A percentile compares a stretch with the other conserved stretches of the same genome.
phyloP scores from a whole-genome alignment of 2,113 vertebrate genomes.

The Hypanus sabinus region DNA sequence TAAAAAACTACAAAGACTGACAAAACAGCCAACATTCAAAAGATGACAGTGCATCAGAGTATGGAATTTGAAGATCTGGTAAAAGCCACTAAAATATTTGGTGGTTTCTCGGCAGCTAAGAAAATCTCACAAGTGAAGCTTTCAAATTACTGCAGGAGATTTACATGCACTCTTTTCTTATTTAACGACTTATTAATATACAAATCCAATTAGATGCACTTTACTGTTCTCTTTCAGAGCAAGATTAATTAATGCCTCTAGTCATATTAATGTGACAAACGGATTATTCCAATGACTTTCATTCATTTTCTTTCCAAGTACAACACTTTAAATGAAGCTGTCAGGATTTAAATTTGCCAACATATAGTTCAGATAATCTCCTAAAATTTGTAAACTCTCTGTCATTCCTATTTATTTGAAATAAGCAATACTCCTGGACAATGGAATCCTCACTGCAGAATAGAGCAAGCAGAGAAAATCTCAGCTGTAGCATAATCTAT shows the following conservation, averaged over 20 bases:
- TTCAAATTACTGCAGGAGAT: neutral
- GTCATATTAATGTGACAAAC: constrained; percentile 23
- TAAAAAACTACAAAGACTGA: no score
- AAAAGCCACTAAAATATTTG: neutral
- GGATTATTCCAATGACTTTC: neutral
- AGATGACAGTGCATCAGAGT: no score
- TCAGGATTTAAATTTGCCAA: constrained; percentile 1
- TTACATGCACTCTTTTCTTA: neutral
- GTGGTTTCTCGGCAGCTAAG: neutral
- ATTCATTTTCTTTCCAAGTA: neutral
- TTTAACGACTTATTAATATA: constrained; percentile 12
- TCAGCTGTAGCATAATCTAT: neutral
- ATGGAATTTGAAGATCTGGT: neutral
- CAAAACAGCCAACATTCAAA: no score
- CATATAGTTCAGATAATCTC: neutral
- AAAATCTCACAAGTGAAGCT: neutral
- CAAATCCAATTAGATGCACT: neutral
- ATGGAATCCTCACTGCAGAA: neutral
- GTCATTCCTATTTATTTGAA: neutral
- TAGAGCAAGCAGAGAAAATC: neutral
- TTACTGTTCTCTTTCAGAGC: neutral
- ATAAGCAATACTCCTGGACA: neutral
- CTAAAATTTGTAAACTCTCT: neutral
- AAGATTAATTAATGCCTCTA: neutral
- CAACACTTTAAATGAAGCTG: neutral